Percentiles rank a stretch among this genome's conserved stretches.
These are phyloP conservation scores for Leptinotarsa undecemlineata DNA, from an alignment of 1,140 invertebrate genomes.

Conservation along the genomic window DNA sequence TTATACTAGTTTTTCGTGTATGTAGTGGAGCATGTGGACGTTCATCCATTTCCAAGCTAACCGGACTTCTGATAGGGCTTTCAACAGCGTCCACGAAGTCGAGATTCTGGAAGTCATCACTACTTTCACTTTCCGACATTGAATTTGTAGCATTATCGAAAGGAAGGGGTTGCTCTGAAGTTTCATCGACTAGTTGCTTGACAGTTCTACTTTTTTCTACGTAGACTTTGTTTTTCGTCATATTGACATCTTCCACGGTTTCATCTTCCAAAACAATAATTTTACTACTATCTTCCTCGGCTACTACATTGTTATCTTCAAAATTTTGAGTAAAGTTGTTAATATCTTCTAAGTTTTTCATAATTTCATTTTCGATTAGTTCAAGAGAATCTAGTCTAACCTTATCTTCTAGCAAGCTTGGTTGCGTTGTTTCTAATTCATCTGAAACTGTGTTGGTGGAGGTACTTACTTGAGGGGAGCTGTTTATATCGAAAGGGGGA, in stretches of 20 bases:
- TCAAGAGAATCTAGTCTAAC: slow-evolving; percentile 27
- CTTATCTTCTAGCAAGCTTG: slow-evolving; percentile 11
- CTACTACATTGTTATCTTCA: not conserved
- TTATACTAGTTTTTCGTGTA: slow-evolving; percentile 28
- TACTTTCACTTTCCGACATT: slow-evolving; percentile 37
- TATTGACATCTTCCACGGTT: slow-evolving; percentile 11
- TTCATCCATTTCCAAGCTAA: not conserved
- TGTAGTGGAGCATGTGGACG: not conserved
- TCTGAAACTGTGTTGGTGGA: slow-evolving; percentile 14
- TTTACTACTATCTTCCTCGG: not conserved
- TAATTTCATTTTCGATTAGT: slow-evolving; percentile 41
- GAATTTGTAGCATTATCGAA: slow-evolving; percentile 11
- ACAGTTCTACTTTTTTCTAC: slow-evolving; percentile 54
- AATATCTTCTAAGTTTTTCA: slow-evolving; percentile 45
- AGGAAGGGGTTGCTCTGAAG: slow-evolving; percentile 28
- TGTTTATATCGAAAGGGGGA: slow-evolving; percentile 26
- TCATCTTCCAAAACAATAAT: not conserved
- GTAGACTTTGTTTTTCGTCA: slow-evolving; percentile 42
- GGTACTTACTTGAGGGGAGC: slow-evolving; percentile 33
- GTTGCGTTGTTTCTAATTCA: slow-evolving; percentile 35
- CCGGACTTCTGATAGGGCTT: slow-evolving; percentile 38
- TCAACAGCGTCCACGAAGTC: slow-evolving; percentile 55
- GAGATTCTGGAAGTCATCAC: slow-evolving; percentile 39
- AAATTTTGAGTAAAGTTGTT: slow-evolving; percentile 39
- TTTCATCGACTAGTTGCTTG: slow-evolving; percentile 48